These are phyloP conservation scores for Dasyornis broadbenti DNA, from an alignment of 2,113 vertebrate genomes.

Conservation along the genomic window DNA sequence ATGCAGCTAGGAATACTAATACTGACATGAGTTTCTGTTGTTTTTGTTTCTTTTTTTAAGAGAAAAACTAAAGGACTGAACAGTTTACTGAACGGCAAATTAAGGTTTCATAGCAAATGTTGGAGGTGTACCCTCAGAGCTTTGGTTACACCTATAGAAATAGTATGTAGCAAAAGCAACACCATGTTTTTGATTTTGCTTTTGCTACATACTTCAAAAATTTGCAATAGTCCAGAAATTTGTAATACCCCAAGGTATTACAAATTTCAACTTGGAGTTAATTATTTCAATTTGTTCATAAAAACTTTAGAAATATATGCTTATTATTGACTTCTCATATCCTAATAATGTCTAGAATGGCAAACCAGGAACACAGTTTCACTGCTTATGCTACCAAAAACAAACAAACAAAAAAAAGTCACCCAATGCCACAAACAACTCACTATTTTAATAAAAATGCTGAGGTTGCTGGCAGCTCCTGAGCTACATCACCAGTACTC, in stretches of 20 bases:
- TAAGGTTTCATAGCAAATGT: background rate
- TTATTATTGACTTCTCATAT: background rate
- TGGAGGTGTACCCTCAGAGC: background rate
- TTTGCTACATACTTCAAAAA: too few relatives aligned
- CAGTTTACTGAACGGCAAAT: background rate
- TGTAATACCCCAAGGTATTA: background rate
- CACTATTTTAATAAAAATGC: background rate
- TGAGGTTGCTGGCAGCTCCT: background rate
- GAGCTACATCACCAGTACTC: background rate
- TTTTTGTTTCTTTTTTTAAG: background rate
- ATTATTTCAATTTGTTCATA: background rate
- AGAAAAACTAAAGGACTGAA: background rate
- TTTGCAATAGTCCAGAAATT: too few relatives aligned
- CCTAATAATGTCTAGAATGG: background rate
- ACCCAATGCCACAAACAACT: background rate
- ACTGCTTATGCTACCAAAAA: background rate
- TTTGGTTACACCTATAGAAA: background rate
- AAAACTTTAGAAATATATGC: background rate
- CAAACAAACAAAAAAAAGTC: background rate
- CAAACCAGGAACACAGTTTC: background rate
- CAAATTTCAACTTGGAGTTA: background rate
- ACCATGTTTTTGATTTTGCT: background rate
- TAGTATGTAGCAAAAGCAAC: background rate
- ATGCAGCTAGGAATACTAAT: background rate
- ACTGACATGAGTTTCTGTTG: rapidly evolving